phyloP scores from a whole-genome alignment of 1,140 invertebrate species.

The Periplaneta americana region DNA sequence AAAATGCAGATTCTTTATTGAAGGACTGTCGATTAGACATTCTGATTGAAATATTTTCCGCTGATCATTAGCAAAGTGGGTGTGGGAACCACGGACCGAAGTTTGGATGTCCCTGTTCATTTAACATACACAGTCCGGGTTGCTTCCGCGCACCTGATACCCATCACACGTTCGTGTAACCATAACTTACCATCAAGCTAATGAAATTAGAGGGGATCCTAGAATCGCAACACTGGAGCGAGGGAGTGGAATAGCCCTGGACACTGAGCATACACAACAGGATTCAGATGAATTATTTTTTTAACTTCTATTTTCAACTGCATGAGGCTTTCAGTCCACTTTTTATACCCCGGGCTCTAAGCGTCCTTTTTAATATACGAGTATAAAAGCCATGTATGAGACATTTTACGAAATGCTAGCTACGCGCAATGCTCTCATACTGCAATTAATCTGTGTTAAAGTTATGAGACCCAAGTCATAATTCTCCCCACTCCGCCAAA shows the following conservation, averaged over 20 bases:
- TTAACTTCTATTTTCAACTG: not conserved
- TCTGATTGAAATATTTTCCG: no score
- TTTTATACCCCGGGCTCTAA: not conserved
- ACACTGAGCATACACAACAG: not conserved
- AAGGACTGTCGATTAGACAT: no score
- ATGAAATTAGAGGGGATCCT: not conserved
- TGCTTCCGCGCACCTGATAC: not conserved
- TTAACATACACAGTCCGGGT: not conserved
- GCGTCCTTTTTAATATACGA: not conserved
- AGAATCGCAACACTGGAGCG: no score
- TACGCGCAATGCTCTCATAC: not conserved
- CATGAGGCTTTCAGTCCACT: not conserved
- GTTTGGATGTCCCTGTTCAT: not conserved
- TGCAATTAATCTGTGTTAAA: not conserved
- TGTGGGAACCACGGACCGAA: no score
- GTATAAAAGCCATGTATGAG: not conserved
- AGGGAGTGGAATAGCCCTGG: not conserved
- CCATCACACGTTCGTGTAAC: not conserved
- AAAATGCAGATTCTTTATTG: no score
- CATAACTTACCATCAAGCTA: not conserved
- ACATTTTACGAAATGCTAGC: not conserved
- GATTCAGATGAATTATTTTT: not conserved
- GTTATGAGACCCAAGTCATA: not conserved
- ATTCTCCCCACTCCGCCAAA: not conserved
- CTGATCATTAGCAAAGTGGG: no score